phyloP scores from a whole-genome alignment of 2,113 vertebrate genomes.

The Anoplopoma fimbria region DNA sequence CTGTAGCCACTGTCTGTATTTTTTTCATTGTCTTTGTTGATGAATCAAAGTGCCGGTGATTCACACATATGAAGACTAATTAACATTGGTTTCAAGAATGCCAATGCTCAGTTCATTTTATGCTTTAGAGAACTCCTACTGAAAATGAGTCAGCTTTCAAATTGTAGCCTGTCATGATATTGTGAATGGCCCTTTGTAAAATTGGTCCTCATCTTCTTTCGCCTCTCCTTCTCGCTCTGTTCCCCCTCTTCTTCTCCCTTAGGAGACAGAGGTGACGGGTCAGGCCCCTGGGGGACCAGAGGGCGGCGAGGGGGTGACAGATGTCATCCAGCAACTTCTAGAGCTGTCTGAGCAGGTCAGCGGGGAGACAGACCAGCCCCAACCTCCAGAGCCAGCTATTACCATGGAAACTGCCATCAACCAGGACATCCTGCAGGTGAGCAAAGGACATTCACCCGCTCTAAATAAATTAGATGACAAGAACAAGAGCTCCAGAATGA shows the following conservation, averaged over 20 bases:
- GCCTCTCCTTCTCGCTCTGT: neutral
- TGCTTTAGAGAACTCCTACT: constrained; percentile 8
- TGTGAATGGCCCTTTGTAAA: neutral
- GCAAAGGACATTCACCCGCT: neutral
- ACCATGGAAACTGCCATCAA: constrained; percentile 92
- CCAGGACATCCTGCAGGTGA: constrained; percentile 97
- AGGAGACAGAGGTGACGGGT: constrained; percentile 75
- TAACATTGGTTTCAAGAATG: neutral
- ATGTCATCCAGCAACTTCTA: constrained; percentile 97
- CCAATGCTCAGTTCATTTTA: constrained; percentile 6
- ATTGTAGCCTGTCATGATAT: neutral
- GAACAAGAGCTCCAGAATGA: neutral
- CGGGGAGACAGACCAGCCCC: constrained; percentile 87
- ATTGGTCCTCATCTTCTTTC: neutral
- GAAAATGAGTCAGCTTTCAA: constrained; percentile 24
- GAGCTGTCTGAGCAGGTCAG: constrained; percentile 94
- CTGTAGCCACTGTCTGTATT: neutral
- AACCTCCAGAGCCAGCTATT: constrained; percentile 86
- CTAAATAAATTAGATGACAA: neutral
- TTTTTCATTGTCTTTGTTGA: neutral
- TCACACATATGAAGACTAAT: neutral
- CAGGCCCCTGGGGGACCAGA: constrained; percentile 80
- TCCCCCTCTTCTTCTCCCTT: neutral
- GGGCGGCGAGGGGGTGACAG: constrained; percentile 90
- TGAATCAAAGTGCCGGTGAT: neutral